These are phyloP conservation scores for Eledona agricola DNA, from an alignment of 2,888 invertebrate species.

Conservation along the genomic window DNA sequence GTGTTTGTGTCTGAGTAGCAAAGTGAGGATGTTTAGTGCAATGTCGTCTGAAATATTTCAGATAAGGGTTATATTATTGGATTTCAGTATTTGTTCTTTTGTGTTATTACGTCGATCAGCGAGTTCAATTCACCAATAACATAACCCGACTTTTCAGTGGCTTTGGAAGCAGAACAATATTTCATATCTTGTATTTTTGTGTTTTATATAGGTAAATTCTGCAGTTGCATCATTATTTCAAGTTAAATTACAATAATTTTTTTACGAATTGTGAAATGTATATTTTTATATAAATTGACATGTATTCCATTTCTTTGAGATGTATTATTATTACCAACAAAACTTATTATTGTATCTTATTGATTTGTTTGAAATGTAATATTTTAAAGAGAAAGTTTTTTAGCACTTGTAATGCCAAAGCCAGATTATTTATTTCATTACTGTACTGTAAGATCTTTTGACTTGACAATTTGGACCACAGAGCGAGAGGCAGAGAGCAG, in stretches of 20 bases:
- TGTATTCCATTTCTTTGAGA: constrained; percentile 37
- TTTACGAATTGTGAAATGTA: constrained; percentile 33
- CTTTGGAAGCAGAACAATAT: constrained; percentile 52
- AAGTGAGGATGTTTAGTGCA: constrained; percentile 56
- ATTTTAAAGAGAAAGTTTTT: constrained; percentile 46
- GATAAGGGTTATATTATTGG: constrained; percentile 53
- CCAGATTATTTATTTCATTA: constrained; percentile 41
- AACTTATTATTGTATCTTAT: constrained; percentile 35
- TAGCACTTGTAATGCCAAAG: constrained; percentile 43
- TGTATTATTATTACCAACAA: constrained; percentile 36
- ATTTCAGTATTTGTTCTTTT: constrained; percentile 32
- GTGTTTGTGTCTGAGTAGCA: constrained; percentile 22
- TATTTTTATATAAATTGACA: constrained; percentile 41
- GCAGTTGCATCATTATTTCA: constrained; percentile 41
- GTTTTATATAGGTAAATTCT: constrained; percentile 57
- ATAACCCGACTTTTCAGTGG: constrained; percentile 52
- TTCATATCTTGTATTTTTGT: constrained; percentile 57
- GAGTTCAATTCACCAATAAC: too few relatives aligned
- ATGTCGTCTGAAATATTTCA: constrained; percentile 56
- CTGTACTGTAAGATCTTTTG: constrained; percentile 62
- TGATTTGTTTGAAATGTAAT: constrained; percentile 52
- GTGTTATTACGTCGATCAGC: too few relatives aligned
- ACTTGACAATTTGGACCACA: too few relatives aligned
- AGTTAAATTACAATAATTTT: constrained; percentile 31
- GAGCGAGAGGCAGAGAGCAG: too few relatives aligned